Base-by-base conservation (phyloP, 2,797 vertebrate genomes). In the Choloepus didactylus region DNA sequence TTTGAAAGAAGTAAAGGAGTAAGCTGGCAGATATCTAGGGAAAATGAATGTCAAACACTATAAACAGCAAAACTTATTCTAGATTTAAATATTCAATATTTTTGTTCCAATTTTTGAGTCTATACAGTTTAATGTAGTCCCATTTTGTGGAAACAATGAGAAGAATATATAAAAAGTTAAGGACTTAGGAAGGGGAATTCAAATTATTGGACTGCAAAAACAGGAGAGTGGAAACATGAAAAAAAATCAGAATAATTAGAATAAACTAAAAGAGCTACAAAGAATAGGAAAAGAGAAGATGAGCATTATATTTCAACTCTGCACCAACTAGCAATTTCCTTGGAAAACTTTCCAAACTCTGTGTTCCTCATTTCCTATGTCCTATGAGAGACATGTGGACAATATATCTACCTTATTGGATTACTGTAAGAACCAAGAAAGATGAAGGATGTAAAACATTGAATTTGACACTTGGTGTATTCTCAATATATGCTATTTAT, bases 81-180 rank as follows among this genome's bases (percentile, higher is more conserved):
- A 79, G 29, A 89, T n/a, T 69, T 75, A 21, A 83, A 16, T 38
- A 62, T 66, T 91, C 29, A 77, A 23, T 87, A 77, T 38, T 89
- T 49, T 70, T 18, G 1, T 79, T 73, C 38, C 66, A 21, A 91
- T 19, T 72, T 38, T 54, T 83, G 49, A 89, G 62, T 29, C 8
- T 89, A 18, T 18, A 64, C 4, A 21, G 6, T 49, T 54, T 56
- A 69, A 84, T 81, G 35, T 41, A 70, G 27, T 70, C 70, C 54
- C 10, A 60, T 66, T 80, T 66, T 73, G 9, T 49, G n/a, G 38
- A 81, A 19, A 25, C 62, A 89, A 84, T 79, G 12, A 72, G 59
- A 41, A 82, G 14, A 93, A 4, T 66, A 89, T 87, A 77, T 18
- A 67, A 59, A 85, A 85, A 9, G 12, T 25, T 92, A 82, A 86